Conservation (phyloP, 2,888 invertebrate genomes). For the Campoplex capitator region DNA sequence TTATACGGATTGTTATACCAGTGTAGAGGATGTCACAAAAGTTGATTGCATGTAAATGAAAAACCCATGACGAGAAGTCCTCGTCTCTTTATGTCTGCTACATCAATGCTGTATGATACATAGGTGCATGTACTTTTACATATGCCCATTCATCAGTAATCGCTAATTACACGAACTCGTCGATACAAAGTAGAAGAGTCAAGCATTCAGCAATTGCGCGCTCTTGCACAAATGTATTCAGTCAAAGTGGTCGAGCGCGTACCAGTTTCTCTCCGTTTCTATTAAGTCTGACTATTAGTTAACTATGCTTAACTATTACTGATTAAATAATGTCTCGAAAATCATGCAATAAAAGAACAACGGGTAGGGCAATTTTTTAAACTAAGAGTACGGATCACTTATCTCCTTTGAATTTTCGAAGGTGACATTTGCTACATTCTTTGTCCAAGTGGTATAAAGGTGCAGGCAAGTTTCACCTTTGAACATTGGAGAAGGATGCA, state of each 20-base stretch:
- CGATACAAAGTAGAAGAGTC: not conserved
- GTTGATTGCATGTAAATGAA: not conserved
- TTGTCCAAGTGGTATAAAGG: too few species aligned
- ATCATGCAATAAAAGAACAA: not conserved
- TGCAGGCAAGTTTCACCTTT: too few species aligned
- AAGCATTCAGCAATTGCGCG: not conserved
- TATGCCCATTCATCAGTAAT: not conserved
- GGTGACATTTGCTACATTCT: too few species aligned
- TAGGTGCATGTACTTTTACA: too few species aligned
- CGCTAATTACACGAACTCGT: not conserved
- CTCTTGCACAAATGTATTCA: not conserved
- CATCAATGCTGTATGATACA: not conserved
- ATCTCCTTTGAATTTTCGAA: too few species aligned
- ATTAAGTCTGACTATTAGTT: slow-evolving; percentile 2
- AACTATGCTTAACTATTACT: slow-evolving; percentile 9
- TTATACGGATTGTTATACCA: not conserved
- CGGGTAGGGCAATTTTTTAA: not conserved
- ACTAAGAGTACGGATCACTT: too few species aligned
- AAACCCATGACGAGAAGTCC: not conserved
- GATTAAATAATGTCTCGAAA: slow-evolving; percentile 12
- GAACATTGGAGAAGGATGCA: too few species aligned
- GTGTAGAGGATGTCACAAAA: not conserved
- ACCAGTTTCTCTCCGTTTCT: not conserved
- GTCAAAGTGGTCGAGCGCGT: not conserved
- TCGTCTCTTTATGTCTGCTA: not conserved